Base-by-base conservation (phyloP, 2,113 vertebrate species). In the Percina caprodes region DNA sequence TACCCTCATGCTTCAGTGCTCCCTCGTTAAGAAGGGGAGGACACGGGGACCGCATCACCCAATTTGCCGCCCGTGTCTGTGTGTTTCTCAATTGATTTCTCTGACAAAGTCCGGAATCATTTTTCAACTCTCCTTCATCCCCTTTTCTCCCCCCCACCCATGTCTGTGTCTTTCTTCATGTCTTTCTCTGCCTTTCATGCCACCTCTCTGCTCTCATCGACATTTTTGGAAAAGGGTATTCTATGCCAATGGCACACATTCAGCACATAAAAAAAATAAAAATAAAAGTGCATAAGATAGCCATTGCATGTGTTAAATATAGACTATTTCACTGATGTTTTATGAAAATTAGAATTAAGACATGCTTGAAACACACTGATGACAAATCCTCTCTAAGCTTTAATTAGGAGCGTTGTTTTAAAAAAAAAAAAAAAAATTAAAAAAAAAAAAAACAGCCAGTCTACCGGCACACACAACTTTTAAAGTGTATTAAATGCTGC, bases 401-500 rank as follows among this genome's bases (percentile, higher is more conserved):
- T 95, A 96, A 96, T 96, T 95, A 95, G 94, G 88, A 95, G 85
- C 87, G 84, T 89, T 93, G 92, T 92, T 42, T 86, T 82, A 89
- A 83, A 93, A 85, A 88, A 76, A 63, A 42, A 92, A 91, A 92
- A 80, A 92, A 83, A 93, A 84, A 88, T 73, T 60, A 49, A 92
- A 91, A 92, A 82, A 92, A 92, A 82, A 92, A 85, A 74, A 93
- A 92, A 92, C 82, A 81, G 81, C 85, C 89, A 80, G 90, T 90
- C 92, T 82, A 90, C 85, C 82, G 79, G 88, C 94, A 94, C 90
- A 92, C 94, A 94, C 94, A 95, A 94, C 93, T 95, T 95, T 95
- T 95, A 95, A 95, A 94, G 95, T 95, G 94, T 94, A 95, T 96
- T 96, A 96, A 96, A 95, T 94, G 94, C 92, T 92, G 93, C 95